Base-by-base conservation (phyloP, 2,113 vertebrate genomes). In the Phasianus colchicus region DNA sequence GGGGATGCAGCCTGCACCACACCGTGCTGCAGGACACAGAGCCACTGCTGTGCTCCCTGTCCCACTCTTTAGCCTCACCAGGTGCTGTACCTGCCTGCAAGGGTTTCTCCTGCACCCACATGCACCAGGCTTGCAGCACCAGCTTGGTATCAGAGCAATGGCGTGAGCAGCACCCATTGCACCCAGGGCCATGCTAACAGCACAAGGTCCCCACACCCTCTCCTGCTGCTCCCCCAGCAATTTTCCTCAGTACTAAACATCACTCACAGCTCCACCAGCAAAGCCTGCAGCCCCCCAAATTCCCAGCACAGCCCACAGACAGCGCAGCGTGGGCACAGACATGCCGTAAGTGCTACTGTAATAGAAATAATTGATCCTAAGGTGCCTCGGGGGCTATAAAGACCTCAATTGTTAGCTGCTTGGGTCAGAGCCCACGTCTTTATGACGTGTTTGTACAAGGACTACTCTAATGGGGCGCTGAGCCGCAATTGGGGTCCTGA, bases 361-460 rank as follows among this genome's bases (percentile, higher is more conserved):
- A 77, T 24, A 87, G 4, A 60, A 90, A 73, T 54, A 81, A 90
- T 64, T 32, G 54, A 84, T 81, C 60, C 83, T 55, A 24, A n/a
- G 74, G 86, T 83, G 65, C 60, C 74, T 60, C 1, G 13, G 83
- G 92, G 66, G 60, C 70, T 7, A 2, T 81, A 84, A 84, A 77
- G 54, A 30, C 54, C 55, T 64, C n/a, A 2, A 58, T 38, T 85
- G 84, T 60, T 65, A 15, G 22, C 42, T 91, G 65, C 60, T 69
- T 77, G 93, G 80, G 88, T 27, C 70, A 13, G 79, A 88, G 93
- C 90, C 90, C 70, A 34, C 70, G 65, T 67, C 87, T 81, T 90
- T 57, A 88, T 75, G 72, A 36, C 1, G 11, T 88, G 79, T 85
- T 90, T 85, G 93, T 17, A 88, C 80, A 90, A 77, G 93, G 75